phyloP scores from a whole-genome alignment of 2,888 invertebrate species.

The Caprella mutica region DNA sequence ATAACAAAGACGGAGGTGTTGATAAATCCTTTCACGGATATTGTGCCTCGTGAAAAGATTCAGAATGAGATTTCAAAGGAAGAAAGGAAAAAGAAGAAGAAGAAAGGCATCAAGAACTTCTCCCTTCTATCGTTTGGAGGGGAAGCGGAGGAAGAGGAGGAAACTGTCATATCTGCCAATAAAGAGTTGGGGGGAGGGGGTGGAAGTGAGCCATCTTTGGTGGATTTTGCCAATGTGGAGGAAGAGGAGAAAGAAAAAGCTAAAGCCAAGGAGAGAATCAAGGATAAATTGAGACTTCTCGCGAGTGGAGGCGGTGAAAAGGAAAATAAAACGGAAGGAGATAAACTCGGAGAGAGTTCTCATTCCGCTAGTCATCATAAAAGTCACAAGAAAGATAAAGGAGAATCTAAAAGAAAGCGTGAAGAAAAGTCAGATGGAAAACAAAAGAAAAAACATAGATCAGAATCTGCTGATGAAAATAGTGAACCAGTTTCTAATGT shows the following conservation, averaged over 20 bases:
- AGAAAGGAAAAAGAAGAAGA: slow-evolving; percentile 42
- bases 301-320: no score
- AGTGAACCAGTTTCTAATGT: no score
- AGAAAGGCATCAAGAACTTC: slow-evolving; percentile 63
- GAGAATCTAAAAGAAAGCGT: no score
- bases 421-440: no score
- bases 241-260: background rate
- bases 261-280: background rate
- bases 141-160: slow-evolving; percentile 88
- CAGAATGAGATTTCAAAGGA: slow-evolving; percentile 38
- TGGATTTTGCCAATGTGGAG: background rate
- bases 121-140: slow-evolving; percentile 92
- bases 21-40: slow-evolving; percentile 84
- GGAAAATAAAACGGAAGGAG: no score
- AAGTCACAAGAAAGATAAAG: no score
- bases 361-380: no score
- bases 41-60: slow-evolving; percentile 53
- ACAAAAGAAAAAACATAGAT: no score
- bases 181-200: slow-evolving; percentile 47
- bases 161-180: slow-evolving; percentile 55
- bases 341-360: no score
- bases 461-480: no score
- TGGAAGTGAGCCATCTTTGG: background rate
- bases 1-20: slow-evolving; percentile 68
- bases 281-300: background rate